Percentiles rank a stretch among this genome's conserved stretches.
These are phyloP conservation scores for Rissa tridactyla DNA, from an alignment of 2,113 vertebrate genomes.

Conservation along the genomic window DNA sequence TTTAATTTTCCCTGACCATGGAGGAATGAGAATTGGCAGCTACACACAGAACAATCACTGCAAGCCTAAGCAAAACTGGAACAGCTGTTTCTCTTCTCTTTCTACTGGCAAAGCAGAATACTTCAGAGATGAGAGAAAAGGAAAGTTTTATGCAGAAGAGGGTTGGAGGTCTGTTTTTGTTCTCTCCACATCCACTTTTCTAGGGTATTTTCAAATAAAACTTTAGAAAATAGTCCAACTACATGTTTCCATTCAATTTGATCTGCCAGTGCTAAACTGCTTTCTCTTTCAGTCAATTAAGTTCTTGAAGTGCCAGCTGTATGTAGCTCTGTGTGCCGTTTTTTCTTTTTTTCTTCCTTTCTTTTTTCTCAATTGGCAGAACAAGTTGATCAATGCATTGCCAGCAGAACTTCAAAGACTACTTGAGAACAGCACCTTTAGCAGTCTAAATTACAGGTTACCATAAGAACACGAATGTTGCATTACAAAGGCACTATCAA, in stretches of 20 bases:
- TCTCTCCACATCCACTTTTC: not conserved
- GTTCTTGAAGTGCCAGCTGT: not conserved
- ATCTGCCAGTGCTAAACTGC: not conserved
- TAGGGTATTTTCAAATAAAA: not conserved
- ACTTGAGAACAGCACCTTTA: not conserved
- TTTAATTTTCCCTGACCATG: not conserved
- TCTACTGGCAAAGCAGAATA: constrained; percentile 36
- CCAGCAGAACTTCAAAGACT: constrained; percentile 10
- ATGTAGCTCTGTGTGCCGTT: not conserved
- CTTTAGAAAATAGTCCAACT: not conserved
- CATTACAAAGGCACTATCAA: not conserved
- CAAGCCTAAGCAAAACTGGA: constrained; percentile 22
- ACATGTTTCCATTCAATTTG: not conserved
- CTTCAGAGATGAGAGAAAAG: constrained; percentile 36
- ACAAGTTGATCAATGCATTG: not conserved
- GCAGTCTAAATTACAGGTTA: not conserved
- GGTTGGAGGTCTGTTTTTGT: constrained; percentile 5
- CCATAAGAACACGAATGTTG: not conserved
- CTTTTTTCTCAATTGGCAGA: not conserved
- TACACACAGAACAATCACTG: not conserved
- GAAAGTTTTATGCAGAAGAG: constrained; percentile 33
- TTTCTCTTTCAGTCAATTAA: not conserved
- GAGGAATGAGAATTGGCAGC: constrained; percentile 1
- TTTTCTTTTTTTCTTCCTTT: not conserved
- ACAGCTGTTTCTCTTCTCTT: constrained; percentile 49